Conservation (phyloP, 2,113 vertebrate genomes). For the Prionailurus bengalensis region DNA sequence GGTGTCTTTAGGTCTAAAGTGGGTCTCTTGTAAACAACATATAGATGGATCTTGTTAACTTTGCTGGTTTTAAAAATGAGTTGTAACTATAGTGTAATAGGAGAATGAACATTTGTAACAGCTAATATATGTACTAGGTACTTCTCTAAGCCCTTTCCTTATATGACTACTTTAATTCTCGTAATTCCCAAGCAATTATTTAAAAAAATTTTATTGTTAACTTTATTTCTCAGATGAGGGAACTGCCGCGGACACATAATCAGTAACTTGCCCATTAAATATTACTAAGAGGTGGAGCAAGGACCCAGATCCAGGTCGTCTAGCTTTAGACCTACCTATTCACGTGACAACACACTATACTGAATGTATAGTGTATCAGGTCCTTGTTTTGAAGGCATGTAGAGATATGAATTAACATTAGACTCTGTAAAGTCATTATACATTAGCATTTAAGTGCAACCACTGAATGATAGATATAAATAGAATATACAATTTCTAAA, state of each 20-base stretch:
- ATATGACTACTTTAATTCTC: background rate
- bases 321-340: background rate
- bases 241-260: background rate
- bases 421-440: background rate
- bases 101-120: background rate
- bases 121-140: background rate
- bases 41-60: background rate
- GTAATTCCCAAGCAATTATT: background rate
- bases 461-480: background rate
- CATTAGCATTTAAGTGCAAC: background rate
- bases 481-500: background rate
- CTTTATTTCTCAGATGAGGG: background rate
- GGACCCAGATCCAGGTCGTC: background rate
- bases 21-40: no score
- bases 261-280: background rate
- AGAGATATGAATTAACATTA: background rate
- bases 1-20: no score
- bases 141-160: background rate
- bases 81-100: background rate
- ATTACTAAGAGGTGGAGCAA: background rate
- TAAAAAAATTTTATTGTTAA: background rate
- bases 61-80: background rate
- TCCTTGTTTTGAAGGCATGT: background rate
- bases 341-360: fast-evolving
- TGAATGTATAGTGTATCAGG: no score